Evolutionary conservation across 1,140 invertebrate species (phyloP).

Genomic region (Trichonephila clavata): DNA sequence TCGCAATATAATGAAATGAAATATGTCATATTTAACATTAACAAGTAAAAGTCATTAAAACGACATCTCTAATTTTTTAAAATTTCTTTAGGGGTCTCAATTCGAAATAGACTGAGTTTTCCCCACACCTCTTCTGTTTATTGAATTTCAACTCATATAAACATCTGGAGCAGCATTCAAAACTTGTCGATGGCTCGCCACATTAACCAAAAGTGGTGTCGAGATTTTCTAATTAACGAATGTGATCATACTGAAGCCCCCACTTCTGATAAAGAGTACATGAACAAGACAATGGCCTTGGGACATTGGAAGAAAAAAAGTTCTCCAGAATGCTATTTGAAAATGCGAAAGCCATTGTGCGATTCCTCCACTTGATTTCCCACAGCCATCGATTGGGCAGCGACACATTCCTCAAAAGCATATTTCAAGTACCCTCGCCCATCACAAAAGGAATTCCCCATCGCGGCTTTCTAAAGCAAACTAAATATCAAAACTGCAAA

Average conservation of each 20-base stretch:
- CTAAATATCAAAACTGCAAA: conserved; percentile 29
- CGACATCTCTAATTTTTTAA: too few species aligned
- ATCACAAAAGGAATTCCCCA: conserved; percentile 30
- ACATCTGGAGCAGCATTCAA: too few species aligned
- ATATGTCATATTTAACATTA: too few species aligned
- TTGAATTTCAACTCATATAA: too few species aligned
- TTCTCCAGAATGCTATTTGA: not conserved
- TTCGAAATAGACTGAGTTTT: too few species aligned
- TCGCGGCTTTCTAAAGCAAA: not conserved
- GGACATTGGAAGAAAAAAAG: not conserved
- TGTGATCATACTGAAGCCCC: not conserved
- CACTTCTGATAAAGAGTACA: not conserved
- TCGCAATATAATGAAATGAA: too few species aligned
- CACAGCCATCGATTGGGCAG: not conserved
- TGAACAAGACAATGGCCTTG: not conserved
- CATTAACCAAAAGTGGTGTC: not conserved
- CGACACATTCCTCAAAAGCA: conserved; percentile 13
- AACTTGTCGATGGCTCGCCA: too few species aligned
- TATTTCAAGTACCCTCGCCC: not conserved
- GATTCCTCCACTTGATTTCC: not conserved
- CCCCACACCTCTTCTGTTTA: too few species aligned
- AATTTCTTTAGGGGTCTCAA: too few species aligned
- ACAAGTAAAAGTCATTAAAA: too few species aligned
- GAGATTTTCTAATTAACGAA: not conserved
- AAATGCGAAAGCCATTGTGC: not conserved